phyloP scores from a whole-genome alignment of 2,113 vertebrate genomes.

The Todiramphus chloris region DNA sequence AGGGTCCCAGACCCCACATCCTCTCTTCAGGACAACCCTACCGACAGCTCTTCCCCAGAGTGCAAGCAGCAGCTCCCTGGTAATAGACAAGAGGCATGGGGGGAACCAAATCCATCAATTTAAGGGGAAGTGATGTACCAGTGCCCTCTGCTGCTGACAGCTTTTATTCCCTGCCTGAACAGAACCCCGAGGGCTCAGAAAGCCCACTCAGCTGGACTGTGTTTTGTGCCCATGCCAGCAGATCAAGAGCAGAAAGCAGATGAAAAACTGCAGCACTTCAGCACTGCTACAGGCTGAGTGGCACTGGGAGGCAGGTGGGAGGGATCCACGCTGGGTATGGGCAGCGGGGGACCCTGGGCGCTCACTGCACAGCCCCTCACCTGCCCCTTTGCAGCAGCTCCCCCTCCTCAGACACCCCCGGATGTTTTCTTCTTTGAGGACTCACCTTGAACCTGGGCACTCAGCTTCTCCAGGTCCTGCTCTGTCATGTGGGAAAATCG shows the following conservation, averaged over 20 bases:
- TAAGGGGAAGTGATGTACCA: constrained; percentile 50
- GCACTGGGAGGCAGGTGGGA: not conserved
- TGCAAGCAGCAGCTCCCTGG: not conserved
- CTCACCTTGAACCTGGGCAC: constrained; percentile 84
- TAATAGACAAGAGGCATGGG: not conserved
- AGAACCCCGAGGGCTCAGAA: not conserved
- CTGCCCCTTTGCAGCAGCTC: not conserved
- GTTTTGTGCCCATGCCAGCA: not conserved
- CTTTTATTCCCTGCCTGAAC: constrained; percentile 46
- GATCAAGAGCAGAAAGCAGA: not conserved
- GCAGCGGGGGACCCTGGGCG: not conserved
- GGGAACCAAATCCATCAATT: constrained; percentile 8
- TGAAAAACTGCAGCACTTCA: not conserved
- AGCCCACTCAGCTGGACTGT: not conserved
- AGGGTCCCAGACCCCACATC: not conserved
- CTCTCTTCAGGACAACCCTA: not conserved
- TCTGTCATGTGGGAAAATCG: constrained; percentile 95
- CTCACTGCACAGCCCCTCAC: rapidly evolving
- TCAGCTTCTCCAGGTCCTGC: constrained; percentile 82
- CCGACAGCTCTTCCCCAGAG: not conserved
- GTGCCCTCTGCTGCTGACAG: constrained; percentile 67
- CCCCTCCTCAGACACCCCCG: not conserved
- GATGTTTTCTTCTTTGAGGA: not conserved
- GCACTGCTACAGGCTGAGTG: not conserved
- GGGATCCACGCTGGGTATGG: not conserved